phyloP scores from a whole-genome alignment of 2,113 vertebrate genomes.

The Leptodactylus fuscus region DNA sequence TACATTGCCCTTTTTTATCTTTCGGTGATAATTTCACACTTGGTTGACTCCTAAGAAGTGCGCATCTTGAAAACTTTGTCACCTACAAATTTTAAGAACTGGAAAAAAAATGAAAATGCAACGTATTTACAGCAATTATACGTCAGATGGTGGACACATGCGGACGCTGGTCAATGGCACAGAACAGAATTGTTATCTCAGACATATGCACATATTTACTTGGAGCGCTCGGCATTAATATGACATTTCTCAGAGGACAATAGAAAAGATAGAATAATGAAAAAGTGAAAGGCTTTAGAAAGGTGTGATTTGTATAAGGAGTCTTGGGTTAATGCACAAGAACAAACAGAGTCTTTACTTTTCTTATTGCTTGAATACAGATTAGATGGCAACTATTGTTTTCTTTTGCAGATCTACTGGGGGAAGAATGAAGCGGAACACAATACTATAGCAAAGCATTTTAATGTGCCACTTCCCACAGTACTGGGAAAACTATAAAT shows the following conservation, averaged over 20 bases:
- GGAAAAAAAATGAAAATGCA: background rate
- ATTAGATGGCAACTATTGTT: conserved; percentile 28
- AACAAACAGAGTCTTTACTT: background rate
- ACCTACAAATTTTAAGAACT: conserved; percentile 15
- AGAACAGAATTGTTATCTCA: background rate
- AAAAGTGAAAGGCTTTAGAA: background rate
- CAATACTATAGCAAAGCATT: background rate
- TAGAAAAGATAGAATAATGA: background rate
- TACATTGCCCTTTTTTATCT: conserved; percentile 3
- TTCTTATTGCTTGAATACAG: conserved; percentile 30
- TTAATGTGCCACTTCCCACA: background rate
- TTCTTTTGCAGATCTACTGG: conserved; percentile 10
- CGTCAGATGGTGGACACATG: background rate
- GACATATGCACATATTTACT: background rate
- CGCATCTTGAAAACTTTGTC: background rate
- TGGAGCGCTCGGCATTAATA: background rate
- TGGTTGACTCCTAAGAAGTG: background rate
- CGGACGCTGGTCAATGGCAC: background rate
- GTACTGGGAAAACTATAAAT: background rate
- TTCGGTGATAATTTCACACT: conserved; percentile 23
- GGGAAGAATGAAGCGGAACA: background rate
- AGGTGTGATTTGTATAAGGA: conserved; percentile 6
- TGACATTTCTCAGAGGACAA: background rate
- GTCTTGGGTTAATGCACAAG: conserved; percentile 42
- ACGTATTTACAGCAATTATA: background rate